Evolutionary conservation across 2,888 invertebrate species (phyloP), one percentile per base, ranked within the genome.

Genomic region (Eledona agricola): DNA sequence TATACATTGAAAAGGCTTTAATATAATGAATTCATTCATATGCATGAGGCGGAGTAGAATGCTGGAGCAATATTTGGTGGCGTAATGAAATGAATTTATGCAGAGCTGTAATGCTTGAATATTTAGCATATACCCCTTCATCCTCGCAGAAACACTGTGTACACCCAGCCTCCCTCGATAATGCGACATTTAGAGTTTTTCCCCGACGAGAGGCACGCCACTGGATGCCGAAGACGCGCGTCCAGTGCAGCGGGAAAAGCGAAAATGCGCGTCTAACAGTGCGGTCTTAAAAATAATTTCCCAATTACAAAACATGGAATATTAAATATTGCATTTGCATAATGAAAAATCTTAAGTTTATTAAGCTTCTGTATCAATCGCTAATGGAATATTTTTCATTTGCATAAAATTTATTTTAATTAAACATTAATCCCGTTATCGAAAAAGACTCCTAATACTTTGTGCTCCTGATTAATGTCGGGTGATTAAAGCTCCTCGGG

Each of bases 21-120:
- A 81, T 81, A 81, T 82, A 81, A 82, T 81, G 81, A 81, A 81
- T 81, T 79, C 80, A 80, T 82, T 81, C 81, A 82, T 82, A 82
- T 81, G 81, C 81, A 82, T 82, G 82, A 81, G 80, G 73, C 74
- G 70, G 71, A 73, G 72, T 71, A 74, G 76, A 75, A 74, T 73
- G 75, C 74, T 72, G 75, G 79, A 80, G 80, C 81, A 81, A 81
- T 81, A 81, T 81, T 81, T 81, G 81, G 81, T 79, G 79, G 80
- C 76, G 79, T 81, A 81, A 81, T 81, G 81, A 81, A 81, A 81
- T 81, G 81, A 81, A 81, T 81, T 81, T 81, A 81, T 81, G 81
- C 81, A 81, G 81, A 81, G 80, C 80, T 80, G 80, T 81, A 81
- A 81, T 81, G 80, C 80, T 79, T 76, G 77, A 78, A 78, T 78